Evolutionary conservation across 2,113 vertebrate species (phyloP), one percentile per base, ranked within the genome.

Genomic region (Thunnus maccoyii): DNA sequence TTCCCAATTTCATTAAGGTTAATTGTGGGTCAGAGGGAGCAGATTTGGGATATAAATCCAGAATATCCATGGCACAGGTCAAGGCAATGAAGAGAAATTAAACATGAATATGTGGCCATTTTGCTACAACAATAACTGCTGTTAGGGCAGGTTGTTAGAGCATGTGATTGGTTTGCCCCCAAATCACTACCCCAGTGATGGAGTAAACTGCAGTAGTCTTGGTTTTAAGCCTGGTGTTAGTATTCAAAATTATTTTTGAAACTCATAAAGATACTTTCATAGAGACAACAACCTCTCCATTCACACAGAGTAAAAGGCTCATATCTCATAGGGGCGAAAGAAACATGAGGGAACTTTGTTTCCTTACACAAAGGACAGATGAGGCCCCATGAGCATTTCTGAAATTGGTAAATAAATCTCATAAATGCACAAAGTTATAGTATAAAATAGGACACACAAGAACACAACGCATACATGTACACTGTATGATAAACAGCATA

Each of bases 11-110:
- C 85, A 92, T 92, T 90, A 84, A 83, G 86, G 85, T 89, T 94
- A 94, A 94, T 92, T 93, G 91, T 69, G 55, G 76, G 81, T 88
- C 78, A 87, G 60, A 81, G 83, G 86, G 88, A 93, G 80, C 87
- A 93, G 88, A 90, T 92, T 90, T 86, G 78, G 83, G 73, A 89
- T 86, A 92, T 94, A 94, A 92, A 94, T 92, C 85, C 63, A 62
- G 54, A 64, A 90, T 83, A 69, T 46, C 71, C 22, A 22, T 22
- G 85, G 55, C 82, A 52, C 84, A 93, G 88, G 89, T 92, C 87
- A 88, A 81, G 80, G 61, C 85, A 82, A 75, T 90, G 78, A 94
- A 66, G 82, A 86, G 83, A 85, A 91, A 92, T 91, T 86, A 91
- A 91, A 89, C 80, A 86, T 92, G 78, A 93, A 91, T 89, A 81